Conservation (phyloP, 2,113 vertebrate genomes). For the Vulpes lagopus region DNA sequence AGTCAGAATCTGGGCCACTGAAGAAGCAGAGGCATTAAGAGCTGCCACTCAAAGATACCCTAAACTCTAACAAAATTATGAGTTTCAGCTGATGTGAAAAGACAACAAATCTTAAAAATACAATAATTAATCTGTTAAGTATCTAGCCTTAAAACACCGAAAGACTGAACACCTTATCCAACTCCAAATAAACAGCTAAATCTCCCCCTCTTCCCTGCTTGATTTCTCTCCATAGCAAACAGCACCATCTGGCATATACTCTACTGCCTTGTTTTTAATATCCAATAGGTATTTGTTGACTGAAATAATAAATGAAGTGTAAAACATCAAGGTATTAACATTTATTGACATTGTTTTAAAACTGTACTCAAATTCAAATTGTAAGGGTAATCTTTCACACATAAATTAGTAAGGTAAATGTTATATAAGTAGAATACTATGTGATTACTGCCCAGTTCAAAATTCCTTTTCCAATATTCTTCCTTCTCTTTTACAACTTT, state of each 20-base stretch:
- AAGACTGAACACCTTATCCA: not conserved
- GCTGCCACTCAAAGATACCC: slow-evolving; percentile 3
- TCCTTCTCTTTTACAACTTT: slow-evolving; percentile 51
- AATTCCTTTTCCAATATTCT: slow-evolving; percentile 46
- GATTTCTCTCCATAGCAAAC: slow-evolving; percentile 50
- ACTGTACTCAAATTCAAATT: slow-evolving; percentile 31
- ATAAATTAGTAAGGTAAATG: not conserved
- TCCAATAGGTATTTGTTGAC: not conserved
- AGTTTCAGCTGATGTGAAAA: not conserved
- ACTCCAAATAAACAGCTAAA: slow-evolving; percentile 26
- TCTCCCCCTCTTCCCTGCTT: not conserved
- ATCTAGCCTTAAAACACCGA: slow-evolving; percentile 17
- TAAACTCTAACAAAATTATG: not conserved
- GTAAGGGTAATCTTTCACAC: not conserved
- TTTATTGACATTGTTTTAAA: not conserved
- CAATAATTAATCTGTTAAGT: not conserved
- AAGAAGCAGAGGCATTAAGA: slow-evolving; percentile 5
- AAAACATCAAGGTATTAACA: slow-evolving; percentile 49
- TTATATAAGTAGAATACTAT: not conserved
- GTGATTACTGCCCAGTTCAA: slow-evolving; percentile 20
- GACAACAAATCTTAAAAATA: not conserved
- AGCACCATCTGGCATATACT: not conserved
- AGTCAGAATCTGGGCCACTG: not conserved
- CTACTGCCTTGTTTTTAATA: slow-evolving; percentile 39
- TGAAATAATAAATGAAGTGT: slow-evolving; percentile 50